Conservation (phyloP, 2,888 invertebrate genomes). For the Mesorhabditis spiculigera region DNA sequence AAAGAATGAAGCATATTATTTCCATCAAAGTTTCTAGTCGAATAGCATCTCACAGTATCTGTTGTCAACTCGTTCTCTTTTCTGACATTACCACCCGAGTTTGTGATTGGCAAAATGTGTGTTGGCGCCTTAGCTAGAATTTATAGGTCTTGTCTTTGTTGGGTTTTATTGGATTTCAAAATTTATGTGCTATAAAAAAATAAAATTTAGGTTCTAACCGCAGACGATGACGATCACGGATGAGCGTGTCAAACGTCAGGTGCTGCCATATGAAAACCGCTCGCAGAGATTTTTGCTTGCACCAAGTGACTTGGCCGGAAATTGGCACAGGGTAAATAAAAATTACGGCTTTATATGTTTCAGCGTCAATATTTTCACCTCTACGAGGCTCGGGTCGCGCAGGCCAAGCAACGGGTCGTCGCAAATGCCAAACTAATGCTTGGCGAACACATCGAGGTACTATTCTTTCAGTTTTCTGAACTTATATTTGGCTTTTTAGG, state of each 20-base stretch:
- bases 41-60: too few species aligned
- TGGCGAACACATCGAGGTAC: constrained; percentile 16
- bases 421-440: constrained; percentile 20
- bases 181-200: too few species aligned
- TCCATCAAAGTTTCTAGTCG: too few species aligned
- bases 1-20: too few species aligned
- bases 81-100: too few species aligned
- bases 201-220: too few species aligned
- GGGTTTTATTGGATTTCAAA: too few species aligned
- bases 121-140: too few species aligned
- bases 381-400: constrained; percentile 26
- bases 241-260: not conserved
- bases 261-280: not conserved
- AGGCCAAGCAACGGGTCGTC: constrained; percentile 20
- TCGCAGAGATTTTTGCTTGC: not conserved
- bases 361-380: constrained; percentile 28
- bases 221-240: not conserved
- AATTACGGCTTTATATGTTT: constrained; percentile 8
- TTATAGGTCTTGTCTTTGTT: too few species aligned
- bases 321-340: not conserved
- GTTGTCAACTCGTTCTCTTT: too few species aligned
- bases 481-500: not conserved
- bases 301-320: not conserved
- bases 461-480: not conserved
- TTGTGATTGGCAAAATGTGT: too few species aligned